A percentile compares a stretch with the other conserved stretches of the same genome.
Conservation (phyloP, 2,888 invertebrate species). For the Uloborus plumipes region DNA sequence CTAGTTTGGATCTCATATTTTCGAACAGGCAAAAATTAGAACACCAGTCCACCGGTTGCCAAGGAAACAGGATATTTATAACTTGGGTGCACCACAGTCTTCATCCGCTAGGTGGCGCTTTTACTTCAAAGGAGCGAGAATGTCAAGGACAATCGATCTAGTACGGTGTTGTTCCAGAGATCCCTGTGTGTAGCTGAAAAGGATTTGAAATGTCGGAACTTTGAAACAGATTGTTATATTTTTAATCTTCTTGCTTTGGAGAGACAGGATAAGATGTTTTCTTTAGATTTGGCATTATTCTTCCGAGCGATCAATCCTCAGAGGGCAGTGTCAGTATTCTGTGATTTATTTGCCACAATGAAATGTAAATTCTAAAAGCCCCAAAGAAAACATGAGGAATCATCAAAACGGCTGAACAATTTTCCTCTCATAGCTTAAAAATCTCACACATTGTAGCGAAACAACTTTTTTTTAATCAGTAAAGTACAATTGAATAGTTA, state of each 20-base stretch:
- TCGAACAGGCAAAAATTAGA: slow-evolving; percentile 11
- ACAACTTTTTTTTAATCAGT: too few species aligned
- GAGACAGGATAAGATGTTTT: slow-evolving; percentile 11
- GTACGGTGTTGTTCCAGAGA: neutral
- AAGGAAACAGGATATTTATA: slow-evolving; percentile 52
- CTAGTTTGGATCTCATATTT: slow-evolving; percentile 11
- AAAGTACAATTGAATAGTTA: too few species aligned
- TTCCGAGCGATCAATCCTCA: too few species aligned
- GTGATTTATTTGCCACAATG: too few species aligned
- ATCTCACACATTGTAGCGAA: too few species aligned
- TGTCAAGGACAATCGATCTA: slow-evolving; percentile 54
- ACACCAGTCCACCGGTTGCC: slow-evolving; percentile 25
- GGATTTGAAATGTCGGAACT: slow-evolving; percentile 33
- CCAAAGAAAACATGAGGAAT: too few species aligned
- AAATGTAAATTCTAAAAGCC: too few species aligned
- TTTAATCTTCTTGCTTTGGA: slow-evolving; percentile 2
- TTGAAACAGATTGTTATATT: slow-evolving; percentile 30
- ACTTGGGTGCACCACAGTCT: slow-evolving; percentile 6
- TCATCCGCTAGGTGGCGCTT: slow-evolving; percentile 28
- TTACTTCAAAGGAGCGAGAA: slow-evolving; percentile 11
- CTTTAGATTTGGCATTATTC: neutral
- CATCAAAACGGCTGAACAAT: too few species aligned
- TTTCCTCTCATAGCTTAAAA: too few species aligned
- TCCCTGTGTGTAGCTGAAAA: neutral
- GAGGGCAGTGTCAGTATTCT: too few species aligned